Percentiles rank a stretch among this genome's conserved stretches.
Conservation (phyloP, 2,797 vertebrate genomes). For the Danio jaintianensis region DNA sequence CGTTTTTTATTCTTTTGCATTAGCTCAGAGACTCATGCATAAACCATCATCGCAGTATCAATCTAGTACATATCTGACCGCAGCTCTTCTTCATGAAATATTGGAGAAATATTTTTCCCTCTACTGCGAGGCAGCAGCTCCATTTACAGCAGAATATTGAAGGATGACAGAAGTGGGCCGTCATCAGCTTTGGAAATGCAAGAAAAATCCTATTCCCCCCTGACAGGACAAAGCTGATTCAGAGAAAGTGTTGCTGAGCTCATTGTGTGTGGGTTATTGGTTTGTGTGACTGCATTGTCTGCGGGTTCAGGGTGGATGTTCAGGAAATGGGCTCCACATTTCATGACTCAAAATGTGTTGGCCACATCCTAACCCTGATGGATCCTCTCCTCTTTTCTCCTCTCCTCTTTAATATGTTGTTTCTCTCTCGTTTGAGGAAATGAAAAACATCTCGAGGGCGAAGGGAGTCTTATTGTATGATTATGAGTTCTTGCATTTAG, state of each 20-base stretch:
- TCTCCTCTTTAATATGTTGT: not conserved
- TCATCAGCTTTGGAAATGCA: not conserved
- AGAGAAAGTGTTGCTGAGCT: conserved; percentile 43
- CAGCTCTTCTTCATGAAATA: not conserved
- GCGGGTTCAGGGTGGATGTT: conserved; percentile 27
- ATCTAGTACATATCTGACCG: not conserved
- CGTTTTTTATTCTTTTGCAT: conserved; percentile 1
- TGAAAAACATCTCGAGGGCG: conserved; percentile 22
- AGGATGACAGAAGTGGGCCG: conserved; percentile 10
- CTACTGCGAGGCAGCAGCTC: not conserved
- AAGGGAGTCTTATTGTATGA: conserved; percentile 15
- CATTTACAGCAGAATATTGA: conserved; percentile 1
- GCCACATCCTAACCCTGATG: conserved; percentile 11
- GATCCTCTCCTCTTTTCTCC: not conserved
- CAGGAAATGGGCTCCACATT: conserved; percentile 41
- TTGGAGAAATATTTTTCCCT: not conserved
- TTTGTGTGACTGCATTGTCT: conserved; percentile 37
- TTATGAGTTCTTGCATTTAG: conserved; percentile 32
- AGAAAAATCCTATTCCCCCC: conserved; percentile 12
- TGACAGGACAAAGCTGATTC: conserved; percentile 22
- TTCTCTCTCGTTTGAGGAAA: conserved; percentile 17
- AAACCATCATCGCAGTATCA: conserved; percentile 5
- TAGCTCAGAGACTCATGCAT: conserved; percentile 14
- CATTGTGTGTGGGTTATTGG: conserved; percentile 31
- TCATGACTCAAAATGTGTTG: conserved; percentile 40